Evolutionary conservation across 2,113 vertebrate genomes (phyloP), one percentile per base, ranked within the genome.

Genomic region (Seriola dumerili): DNA sequence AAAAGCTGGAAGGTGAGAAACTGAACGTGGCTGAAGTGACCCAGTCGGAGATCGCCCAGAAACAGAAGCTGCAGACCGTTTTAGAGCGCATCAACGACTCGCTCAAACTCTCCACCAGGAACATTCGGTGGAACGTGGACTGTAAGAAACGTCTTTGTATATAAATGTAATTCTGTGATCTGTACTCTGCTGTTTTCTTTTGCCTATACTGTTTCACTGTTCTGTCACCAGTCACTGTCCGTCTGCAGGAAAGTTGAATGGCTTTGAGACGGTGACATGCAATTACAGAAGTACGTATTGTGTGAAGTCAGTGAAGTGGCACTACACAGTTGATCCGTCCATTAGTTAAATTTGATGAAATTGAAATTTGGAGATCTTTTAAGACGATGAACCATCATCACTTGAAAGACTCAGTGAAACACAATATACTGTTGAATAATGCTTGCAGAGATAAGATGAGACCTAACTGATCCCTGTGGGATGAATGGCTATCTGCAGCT

Each of bases 21-120:
- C 95, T 99, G 91, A 98, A 98, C 0, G 97, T 99, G 89, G 98
- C 98, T 0, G 98, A 99, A 94, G 98, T 99, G 92, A 99, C 98
- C 0, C 98, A 99, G 58, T 99, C 98, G 0, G 97, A 99, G 85
- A 96, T 97, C 13, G 97, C 97, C 44, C 98, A 99, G 95, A 99
- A 98, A 6, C 98, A 99, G 89, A 99, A 99, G 92, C 86, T 99
- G 85, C 98, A 98, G 94, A 99, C 97, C 0, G 97, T 99, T 4
- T 86, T 99, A 81, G 98, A 99, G 62, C 95, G 97, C 3, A 97
- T 99, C 84, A 97, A 97, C 0, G 97, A 97, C n/a, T 93, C 97
- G 2, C 96, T 99, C 38, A 96, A 97, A 74, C 96, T 98, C 38
- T 97, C 97, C 0, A 95, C 97, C 93, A 96, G 98, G 95, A 95